These are phyloP conservation scores for Eubasilissa splendida DNA, from an alignment of 2,888 invertebrate genomes.

Conservation along the genomic window DNA sequence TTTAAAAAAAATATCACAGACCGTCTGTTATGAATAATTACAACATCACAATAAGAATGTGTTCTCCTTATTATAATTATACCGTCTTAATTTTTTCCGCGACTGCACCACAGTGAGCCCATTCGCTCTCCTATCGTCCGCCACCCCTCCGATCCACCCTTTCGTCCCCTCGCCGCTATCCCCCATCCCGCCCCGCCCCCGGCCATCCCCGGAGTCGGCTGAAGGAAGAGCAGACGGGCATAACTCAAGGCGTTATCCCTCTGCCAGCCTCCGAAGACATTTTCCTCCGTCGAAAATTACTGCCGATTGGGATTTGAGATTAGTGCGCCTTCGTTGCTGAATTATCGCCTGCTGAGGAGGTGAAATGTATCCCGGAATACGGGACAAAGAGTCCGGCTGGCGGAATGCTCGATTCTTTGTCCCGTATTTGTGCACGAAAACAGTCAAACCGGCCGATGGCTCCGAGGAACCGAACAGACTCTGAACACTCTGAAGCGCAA, in stretches of 20 bases:
- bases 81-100: neutral
- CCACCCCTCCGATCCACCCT: conserved; percentile 22
- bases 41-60: too few species aligned
- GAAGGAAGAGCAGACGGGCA: conserved; percentile 52
- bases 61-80: too few species aligned
- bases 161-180: conserved; percentile 33
- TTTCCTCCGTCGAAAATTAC: conserved; percentile 67
- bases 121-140: conserved; percentile 49
- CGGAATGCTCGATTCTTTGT: conserved; percentile 29
- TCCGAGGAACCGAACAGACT: too few species aligned
- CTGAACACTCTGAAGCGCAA: too few species aligned
- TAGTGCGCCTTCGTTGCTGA: conserved; percentile 59
- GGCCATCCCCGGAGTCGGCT: conserved; percentile 32
- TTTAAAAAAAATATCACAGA: too few species aligned
- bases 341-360: conserved; percentile 58
- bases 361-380: conserved; percentile 52
- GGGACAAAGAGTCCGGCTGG: conserved; percentile 51
- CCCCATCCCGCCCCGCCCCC: conserved; percentile 25
- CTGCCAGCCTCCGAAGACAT: conserved; percentile 66
- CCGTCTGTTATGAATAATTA: too few species aligned
- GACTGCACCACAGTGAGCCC: conserved; percentile 45
- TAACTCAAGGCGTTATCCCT: conserved; percentile 59
- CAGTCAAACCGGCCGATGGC: too few species aligned
- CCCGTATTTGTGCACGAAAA: neutral
- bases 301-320: conserved; percentile 62